phyloP scores from a whole-genome alignment of 2,113 vertebrate species.

The Corydoras maculifer region DNA sequence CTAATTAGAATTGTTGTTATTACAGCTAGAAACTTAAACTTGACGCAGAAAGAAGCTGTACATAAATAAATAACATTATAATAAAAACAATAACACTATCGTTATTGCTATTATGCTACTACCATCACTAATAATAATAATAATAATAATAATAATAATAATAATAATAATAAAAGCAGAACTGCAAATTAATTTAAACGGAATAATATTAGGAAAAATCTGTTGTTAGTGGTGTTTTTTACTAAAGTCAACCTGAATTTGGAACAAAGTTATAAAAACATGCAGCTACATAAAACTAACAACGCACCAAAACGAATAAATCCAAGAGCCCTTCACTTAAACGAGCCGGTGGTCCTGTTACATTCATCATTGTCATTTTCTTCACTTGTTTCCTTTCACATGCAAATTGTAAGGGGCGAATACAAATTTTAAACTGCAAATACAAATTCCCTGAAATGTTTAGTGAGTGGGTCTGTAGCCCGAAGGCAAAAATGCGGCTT shows the following conservation, averaged over 20 bases:
- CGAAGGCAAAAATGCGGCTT: neutral
- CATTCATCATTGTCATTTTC: neutral
- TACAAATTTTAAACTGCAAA: neutral
- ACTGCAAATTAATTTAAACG: too few relatives aligned
- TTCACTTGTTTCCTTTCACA: neutral
- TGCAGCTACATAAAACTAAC: too few relatives aligned
- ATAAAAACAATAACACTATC: too few relatives aligned
- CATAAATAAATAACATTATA: too few relatives aligned
- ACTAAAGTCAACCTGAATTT: neutral
- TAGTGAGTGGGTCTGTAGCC: neutral
- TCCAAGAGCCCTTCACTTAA: neutral
- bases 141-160: neutral
- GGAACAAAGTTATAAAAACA: neutral
- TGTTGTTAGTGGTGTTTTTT: neutral
- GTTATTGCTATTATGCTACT: too few relatives aligned
- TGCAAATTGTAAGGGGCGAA: neutral
- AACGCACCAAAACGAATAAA: neutral
- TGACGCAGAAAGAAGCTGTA: too few relatives aligned
- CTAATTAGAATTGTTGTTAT: too few relatives aligned
- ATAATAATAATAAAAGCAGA: constrained; percentile 1
- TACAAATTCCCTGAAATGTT: neutral
- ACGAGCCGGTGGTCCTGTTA: neutral
- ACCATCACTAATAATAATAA: neutral
- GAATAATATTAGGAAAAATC: neutral
- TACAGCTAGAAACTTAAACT: too few relatives aligned